Percentiles rank a stretch among this genome's conserved stretches.
phyloP scores from a whole-genome alignment of 2,797 vertebrate genomes.

The Ctenochaetus hawaiiensis region DNA sequence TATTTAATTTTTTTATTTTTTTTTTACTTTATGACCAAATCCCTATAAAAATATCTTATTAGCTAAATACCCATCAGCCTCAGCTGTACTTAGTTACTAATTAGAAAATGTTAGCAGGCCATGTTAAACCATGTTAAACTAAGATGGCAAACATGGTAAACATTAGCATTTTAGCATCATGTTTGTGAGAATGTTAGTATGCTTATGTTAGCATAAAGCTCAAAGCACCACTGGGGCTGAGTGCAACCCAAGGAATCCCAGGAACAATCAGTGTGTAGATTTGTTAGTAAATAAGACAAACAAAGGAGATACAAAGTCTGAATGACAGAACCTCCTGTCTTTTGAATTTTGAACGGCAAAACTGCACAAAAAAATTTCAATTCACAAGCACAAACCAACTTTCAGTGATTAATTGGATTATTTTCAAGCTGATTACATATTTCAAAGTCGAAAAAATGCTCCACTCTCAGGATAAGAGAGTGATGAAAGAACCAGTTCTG shows the following conservation, averaged over 20 bases:
- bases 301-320: neutral
- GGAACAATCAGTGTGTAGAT: neutral
- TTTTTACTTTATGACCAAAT: neutral
- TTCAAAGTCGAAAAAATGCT: constrained; percentile 11
- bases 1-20: neutral
- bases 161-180: neutral
- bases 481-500: constrained; percentile 25
- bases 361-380: neutral
- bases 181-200: neutral
- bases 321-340: neutral
- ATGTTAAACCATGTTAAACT: neutral
- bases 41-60: no score
- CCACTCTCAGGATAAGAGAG: neutral
- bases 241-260: neutral
- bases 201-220: neutral
- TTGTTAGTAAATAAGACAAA: constrained; percentile 5
- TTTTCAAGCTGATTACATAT: constrained; percentile 24
- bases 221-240: neutral
- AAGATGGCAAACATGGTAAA: neutral
- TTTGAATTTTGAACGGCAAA: neutral
- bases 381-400: neutral
- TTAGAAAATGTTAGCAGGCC: neutral
- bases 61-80: neutral
- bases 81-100: neutral
- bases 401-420: constrained; percentile 7